Base-by-base conservation (phyloP, 2,888 invertebrate genomes). In the Brassicogethes aeneus region DNA sequence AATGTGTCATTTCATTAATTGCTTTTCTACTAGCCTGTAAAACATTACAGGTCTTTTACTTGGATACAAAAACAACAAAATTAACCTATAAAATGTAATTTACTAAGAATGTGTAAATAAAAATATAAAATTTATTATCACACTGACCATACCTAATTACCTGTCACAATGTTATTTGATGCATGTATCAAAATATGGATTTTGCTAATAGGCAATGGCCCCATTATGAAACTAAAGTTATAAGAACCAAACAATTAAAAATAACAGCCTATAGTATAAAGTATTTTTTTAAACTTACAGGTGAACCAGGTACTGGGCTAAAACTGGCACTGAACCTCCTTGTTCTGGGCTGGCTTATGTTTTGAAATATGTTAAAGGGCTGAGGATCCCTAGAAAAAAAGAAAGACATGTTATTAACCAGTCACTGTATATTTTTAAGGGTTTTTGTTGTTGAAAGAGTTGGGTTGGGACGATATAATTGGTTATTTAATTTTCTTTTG, bases 281-380 rank as follows among this genome's bases (percentile, higher is more conserved):
- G 15, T 36, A 7, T 8, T 36, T 15, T 7, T n/a, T 44, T 32
- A 10, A 5, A 57, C 70, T 69, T 56, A 72, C 70, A 17, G 74
- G 65, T 46, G 66, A 68, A 13, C 65, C 68, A 33, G 70, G 71
- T 34, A 78, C 69, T 34, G 82, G 80, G 62, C 86, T 87, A 70
- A 85, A 87, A 70, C 91, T 92, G 44, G 91, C 88, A 64, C 90
- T 93, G 69, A 90, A 90, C 53, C 93, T 77, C 44, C 94, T 77
- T 43, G 87, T 82, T 55, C 92, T 77, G 81, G 79, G 59, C 78
- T 53, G 49, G 10, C 50, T 47, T 23, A 52, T 44, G 31, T 79
- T 74, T 64, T 85, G 82, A 62, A 84, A 75, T 53, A 42, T 45
- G 36, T 78, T 81, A 63, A 82, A 82, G 51, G 81, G 76, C 17